phyloP scores from a whole-genome alignment of 2,888 invertebrate genomes.

The Nesidiocoris tenuis region DNA sequence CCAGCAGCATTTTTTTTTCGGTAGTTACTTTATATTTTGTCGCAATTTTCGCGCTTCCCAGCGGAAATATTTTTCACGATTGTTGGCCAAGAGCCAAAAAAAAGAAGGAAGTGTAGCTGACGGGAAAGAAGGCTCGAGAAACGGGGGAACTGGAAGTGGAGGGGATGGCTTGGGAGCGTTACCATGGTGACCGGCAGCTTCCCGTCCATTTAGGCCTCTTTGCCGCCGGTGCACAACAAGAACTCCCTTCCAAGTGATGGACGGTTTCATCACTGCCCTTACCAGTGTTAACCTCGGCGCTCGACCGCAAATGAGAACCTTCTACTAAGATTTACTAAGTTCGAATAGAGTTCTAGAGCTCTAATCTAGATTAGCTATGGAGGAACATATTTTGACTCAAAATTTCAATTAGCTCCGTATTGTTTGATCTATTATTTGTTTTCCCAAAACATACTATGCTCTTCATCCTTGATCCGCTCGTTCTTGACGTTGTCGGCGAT shows the following conservation, averaged over 20 bases:
- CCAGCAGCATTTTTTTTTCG: no score
- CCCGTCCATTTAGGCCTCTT: background rate
- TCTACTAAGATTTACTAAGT: background rate
- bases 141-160: background rate
- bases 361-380: no score
- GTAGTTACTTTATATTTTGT: no score
- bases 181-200: background rate
- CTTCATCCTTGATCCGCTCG: conserved; percentile 60
- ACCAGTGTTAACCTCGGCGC: background rate
- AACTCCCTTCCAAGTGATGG: background rate
- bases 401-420: no score
- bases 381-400: no score
- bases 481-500: conserved; percentile 56
- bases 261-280: background rate
- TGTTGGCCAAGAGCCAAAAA: no score
- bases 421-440: no score
- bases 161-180: background rate
- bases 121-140: no score
- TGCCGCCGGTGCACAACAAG: background rate
- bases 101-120: no score
- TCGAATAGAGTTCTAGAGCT: no score
- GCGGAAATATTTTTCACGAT: no score
- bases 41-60: no score
- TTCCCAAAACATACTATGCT: conserved; percentile 64
- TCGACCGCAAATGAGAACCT: background rate